phyloP scores from a whole-genome alignment of 1,140 invertebrate genomes.

The Andrena cerasifolii region DNA sequence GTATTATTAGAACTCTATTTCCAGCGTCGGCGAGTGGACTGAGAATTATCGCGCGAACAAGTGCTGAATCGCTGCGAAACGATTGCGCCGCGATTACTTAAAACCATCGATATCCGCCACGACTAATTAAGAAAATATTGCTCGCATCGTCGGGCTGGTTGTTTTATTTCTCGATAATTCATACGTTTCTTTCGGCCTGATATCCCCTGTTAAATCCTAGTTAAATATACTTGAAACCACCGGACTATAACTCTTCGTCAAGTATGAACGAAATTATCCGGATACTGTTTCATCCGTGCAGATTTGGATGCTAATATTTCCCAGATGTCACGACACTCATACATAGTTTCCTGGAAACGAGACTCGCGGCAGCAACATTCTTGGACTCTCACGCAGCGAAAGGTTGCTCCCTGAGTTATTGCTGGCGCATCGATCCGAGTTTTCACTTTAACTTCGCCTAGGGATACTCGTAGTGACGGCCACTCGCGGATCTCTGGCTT shows the following conservation, averaged over 20 bases:
- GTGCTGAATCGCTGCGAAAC: neutral
- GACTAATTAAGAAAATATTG: neutral
- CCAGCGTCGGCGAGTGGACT: neutral
- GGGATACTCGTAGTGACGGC: neutral
- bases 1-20: constrained; percentile 37
- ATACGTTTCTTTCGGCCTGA: neutral
- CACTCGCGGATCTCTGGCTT: neutral
- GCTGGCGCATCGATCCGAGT: constrained; percentile 52
- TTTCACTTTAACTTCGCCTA: constrained; percentile 41
- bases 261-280: constrained; percentile 29
- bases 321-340: constrained; percentile 36
- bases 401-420: constrained; percentile 51
- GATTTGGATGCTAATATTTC: constrained; percentile 47
- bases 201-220: neutral
- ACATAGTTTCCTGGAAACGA: constrained; percentile 46
- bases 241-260: constrained; percentile 37
- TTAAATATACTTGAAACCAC: constrained; percentile 27
- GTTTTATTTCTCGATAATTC: constrained; percentile 8
- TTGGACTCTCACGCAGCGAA: constrained; percentile 17
- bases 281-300: constrained; percentile 21
- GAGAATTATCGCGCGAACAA: constrained; percentile 9
- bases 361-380: constrained; percentile 20
- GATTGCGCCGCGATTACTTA: neutral
- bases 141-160: neutral
- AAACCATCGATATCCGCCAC: neutral